Base-by-base conservation (phyloP, 92 coral and sea anemone species). In the Scolanthus callimorphus region DNA sequence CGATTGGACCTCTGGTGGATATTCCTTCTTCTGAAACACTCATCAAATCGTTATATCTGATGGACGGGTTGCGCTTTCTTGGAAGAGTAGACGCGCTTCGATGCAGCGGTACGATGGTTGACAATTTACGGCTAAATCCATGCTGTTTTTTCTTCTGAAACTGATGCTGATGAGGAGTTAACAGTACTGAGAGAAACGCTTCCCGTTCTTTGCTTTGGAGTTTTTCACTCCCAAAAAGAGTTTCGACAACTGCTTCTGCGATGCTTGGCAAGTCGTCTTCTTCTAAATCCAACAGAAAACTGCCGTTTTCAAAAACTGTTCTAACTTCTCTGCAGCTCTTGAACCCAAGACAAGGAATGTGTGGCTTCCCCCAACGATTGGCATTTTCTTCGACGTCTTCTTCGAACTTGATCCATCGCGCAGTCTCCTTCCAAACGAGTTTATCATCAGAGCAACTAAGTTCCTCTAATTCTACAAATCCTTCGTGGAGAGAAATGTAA, bases 351-450 rank as follows among this genome's bases (percentile, higher is more conserved):
- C 94, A 92, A 31, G 98, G 96, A 17, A 92, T 69, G 69, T 92
- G 96, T 21, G 98, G 98, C 69, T 92, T 92, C 28, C 98, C 96
- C 98, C 98, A 92, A 45, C 98, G 84, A 67, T 92, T 78, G 15
- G 96, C 91, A 41, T 50, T 51, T 78, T 87, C 96, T 39, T 92
- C 98, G 9, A 92, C 96, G 26, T 82, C 96, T 52, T 92, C 98
- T 59, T 92, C 98, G 52, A 88, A 85, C 53, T 90, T 92, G 30
- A 92, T 86, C 98, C 98, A 92, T 31, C 98, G 76, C 27, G 98
- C 98, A 6, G 94, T 85, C 60, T 92, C 98, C 85, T 92, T 90
- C 98, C 98, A 92, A 41, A 83, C 85, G 25, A 81, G 55, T 25
- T 69, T 64, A 12, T 75, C 83, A n/a, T 81, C 88, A 15, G 57